These are phyloP conservation scores for Volucella zonaria DNA, from an alignment of 2,888 invertebrate species.

Conservation along the genomic window DNA sequence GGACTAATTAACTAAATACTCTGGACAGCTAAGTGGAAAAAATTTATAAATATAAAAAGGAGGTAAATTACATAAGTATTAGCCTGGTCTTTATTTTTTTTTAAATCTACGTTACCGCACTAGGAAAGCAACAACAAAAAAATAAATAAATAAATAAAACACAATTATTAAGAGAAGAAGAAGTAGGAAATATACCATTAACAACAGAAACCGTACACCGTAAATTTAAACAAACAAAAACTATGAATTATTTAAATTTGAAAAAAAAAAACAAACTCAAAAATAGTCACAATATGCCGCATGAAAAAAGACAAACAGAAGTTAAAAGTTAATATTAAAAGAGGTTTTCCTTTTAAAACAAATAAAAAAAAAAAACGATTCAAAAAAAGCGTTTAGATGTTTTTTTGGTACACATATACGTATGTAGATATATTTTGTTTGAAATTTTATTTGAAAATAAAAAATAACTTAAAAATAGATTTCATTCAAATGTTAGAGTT, in stretches of 20 bases:
- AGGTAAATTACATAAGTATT: neutral
- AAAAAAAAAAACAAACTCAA: conserved; percentile 10
- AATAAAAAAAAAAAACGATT: conserved; percentile 36
- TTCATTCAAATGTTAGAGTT: conserved; percentile 61
- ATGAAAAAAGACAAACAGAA: conserved; percentile 33
- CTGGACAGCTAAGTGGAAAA: no score
- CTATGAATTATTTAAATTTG: conserved; percentile 8
- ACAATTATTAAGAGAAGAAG: no score
- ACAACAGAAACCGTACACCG: conserved; percentile 50
- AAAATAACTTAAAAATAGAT: conserved; percentile 69
- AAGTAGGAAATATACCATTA: neutral
- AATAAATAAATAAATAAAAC: neutral
- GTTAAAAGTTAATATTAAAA: conserved; percentile 22
- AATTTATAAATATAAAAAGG: no score
- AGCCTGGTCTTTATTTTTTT: no score
- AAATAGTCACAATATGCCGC: conserved; percentile 49
- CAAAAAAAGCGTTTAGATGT: conserved; percentile 56
- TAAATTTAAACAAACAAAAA: conserved; percentile 6
- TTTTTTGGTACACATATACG: conserved; percentile 50
- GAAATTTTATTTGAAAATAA: conserved; percentile 69
- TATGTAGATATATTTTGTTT: conserved; percentile 37
- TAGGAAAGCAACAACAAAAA: conserved; percentile 32
- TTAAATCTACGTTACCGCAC: conserved; percentile 13
- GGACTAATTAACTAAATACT: no score
- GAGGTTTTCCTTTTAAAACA: neutral